Conservation (phyloP, 2,888 invertebrate genomes). For the Nymphalis polychloros region DNA sequence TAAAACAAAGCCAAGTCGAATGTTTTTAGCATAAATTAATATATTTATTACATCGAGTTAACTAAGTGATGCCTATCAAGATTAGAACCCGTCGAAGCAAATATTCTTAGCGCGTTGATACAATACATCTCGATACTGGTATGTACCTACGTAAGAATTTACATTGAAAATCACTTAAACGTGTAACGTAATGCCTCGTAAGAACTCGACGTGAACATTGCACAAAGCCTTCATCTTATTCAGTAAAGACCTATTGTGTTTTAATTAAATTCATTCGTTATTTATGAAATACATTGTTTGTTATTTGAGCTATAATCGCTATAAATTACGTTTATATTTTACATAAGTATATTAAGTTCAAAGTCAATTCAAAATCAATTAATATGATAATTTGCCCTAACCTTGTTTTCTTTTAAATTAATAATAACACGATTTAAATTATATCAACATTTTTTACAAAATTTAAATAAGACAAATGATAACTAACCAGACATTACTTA, state of each 20-base stretch:
- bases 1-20: slow-evolving; percentile 16
- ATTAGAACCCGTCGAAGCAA: slow-evolving; percentile 21
- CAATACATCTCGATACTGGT: not conserved
- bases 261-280: not conserved
- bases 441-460: too few species aligned
- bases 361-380: too few species aligned
- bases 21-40: slow-evolving; percentile 29
- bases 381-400: too few species aligned
- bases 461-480: too few species aligned
- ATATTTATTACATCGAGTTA: slow-evolving; percentile 21
- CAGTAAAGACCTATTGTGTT: not conserved
- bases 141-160: not conserved
- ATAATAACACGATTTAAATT: too few species aligned
- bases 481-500: too few species aligned
- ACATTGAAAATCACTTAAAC: slow-evolving; percentile 10
- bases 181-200: not conserved
- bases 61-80: slow-evolving; percentile 21
- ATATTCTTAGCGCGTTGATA: slow-evolving; percentile 1
- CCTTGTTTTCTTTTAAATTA: too few species aligned
- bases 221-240: not conserved
- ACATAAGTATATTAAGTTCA: too few species aligned
- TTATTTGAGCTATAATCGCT: not conserved
- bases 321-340: not conserved
- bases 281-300: not conserved
- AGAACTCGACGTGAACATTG: not conserved